Base-by-base conservation (phyloP, 2,113 vertebrate genomes). In the Rhineura floridana region DNA sequence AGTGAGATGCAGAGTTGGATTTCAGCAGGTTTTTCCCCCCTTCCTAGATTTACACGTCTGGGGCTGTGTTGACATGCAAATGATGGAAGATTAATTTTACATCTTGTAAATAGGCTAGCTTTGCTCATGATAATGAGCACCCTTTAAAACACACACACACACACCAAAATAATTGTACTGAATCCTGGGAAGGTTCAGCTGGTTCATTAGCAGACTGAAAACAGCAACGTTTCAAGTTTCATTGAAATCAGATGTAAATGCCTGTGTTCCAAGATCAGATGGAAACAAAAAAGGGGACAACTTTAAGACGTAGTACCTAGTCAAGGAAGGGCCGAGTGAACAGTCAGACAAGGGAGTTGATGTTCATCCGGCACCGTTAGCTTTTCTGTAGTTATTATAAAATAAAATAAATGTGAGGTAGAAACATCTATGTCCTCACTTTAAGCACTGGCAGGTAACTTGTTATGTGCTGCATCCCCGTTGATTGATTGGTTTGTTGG, bases 161-260 rank as follows among this genome's bases (percentile, higher is more conserved):
- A 95, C 23, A 81, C 19, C 44, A 52, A n/a, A 75, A 81, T 73
- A 62, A 81, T 72, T 81, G 65, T 72, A 73, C 75, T 33, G 90
- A 97, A 95, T 91, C 95, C 93, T 95, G 95, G 96, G 96, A 96
- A 97, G 95, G 95, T 95, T 96, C 95, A 95, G 72, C 91, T 94
- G 92, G 93, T 96, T 96, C 96, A 92, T 97, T 96, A 96, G 92
- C 83, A 93, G 92, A 90, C 96, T 95, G 96, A 95, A 95, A 96
- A 96, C 95, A 97, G 94, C 76, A 1, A 94, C 89, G 93, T 96
- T 95, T 96, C 96, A 93, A 67, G 30, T 97, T 97, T 97, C 96
- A 97, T 97, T 96, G 94, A 95, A 97, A 96, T 97, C 97, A 97
- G 96, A 97, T 97, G 96, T 94, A 95, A 88, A 95, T 94, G 93